Evolutionary conservation across 2,888 invertebrate species (phyloP).

Genomic region (Aethes cnicana): DNA sequence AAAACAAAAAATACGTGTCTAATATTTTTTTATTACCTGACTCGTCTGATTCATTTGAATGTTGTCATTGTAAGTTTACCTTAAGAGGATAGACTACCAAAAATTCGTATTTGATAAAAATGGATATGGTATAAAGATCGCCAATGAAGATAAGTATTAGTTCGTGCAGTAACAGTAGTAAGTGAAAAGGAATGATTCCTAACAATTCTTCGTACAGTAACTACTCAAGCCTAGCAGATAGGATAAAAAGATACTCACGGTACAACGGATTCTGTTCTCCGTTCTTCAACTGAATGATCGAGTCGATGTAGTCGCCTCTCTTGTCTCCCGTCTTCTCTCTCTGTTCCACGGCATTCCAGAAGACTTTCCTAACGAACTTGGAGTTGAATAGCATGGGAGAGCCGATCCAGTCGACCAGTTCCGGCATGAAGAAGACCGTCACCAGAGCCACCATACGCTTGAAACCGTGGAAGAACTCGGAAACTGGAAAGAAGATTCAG

Average conservation of each 20-base stretch:
- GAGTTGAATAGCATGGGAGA: constrained; percentile 37
- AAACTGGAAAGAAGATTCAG: constrained; percentile 35
- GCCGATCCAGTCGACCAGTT: constrained; percentile 37
- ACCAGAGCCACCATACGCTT: constrained; percentile 42
- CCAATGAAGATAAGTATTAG: too few relatives aligned
- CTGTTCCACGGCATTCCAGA: constrained; percentile 37
- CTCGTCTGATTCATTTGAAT: too few relatives aligned
- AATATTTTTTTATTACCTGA: too few relatives aligned
- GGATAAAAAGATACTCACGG: constrained; percentile 36
- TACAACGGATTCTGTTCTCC: constrained; percentile 37
- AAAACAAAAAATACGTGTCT: too few relatives aligned
- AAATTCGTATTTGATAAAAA: too few relatives aligned
- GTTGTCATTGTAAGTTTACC: too few relatives aligned
- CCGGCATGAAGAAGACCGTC: constrained; percentile 41
- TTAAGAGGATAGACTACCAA: too few relatives aligned
- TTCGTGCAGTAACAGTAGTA: too few relatives aligned
- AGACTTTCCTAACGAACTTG: constrained; percentile 36
- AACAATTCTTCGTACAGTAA: too few relatives aligned
- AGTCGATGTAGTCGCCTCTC: constrained; percentile 41
- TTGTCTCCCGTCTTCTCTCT: constrained; percentile 36
- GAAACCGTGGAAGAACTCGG: constrained; percentile 38
- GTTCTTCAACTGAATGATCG: constrained; percentile 39
- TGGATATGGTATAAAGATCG: too few relatives aligned
- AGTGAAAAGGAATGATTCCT: too few relatives aligned
- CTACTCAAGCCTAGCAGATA: too few relatives aligned